phyloP scores from a whole-genome alignment of 64 coral and sea anemone genomes.

The Hydrozoanthus tunicans region DNA sequence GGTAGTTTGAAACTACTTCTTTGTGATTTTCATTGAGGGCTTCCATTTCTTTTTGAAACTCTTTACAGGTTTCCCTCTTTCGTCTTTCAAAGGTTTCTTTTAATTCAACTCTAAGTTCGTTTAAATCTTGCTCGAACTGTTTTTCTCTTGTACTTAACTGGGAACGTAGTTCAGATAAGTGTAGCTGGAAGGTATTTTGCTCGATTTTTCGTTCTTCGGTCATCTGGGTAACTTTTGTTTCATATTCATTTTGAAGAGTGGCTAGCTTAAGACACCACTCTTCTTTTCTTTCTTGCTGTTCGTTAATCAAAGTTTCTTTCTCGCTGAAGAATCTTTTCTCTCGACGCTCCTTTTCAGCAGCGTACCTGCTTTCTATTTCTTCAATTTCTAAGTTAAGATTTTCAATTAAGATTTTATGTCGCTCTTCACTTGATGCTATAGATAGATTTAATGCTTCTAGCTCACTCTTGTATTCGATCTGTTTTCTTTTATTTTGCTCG shows the following conservation, averaged over 20 bases:
- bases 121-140: conserved; percentile 12
- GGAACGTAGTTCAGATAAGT: neutral
- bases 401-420: conserved; percentile 1
- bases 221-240: neutral
- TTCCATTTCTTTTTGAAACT: conserved; percentile 13
- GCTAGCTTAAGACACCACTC: neutral
- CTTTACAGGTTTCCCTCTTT: neutral
- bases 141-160: neutral
- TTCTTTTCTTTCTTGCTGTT: conserved; percentile 1
- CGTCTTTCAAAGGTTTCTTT: conserved; percentile 12
- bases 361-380: neutral
- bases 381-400: neutral
- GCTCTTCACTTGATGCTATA: conserved; percentile 8
- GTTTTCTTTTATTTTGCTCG: conserved; percentile 5
- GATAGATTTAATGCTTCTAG: neutral
- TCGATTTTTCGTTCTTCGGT: neutral
- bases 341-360: conserved; percentile 13
- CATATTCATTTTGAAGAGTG: neutral
- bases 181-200: neutral
- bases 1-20: neutral
- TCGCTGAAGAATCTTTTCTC: neutral
- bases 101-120: neutral
- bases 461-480: neutral
- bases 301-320: neutral
- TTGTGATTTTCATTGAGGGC: conserved; percentile 16